Base-by-base conservation (phyloP, 1,140 invertebrate species). In the Lordiphosa mommai region DNA sequence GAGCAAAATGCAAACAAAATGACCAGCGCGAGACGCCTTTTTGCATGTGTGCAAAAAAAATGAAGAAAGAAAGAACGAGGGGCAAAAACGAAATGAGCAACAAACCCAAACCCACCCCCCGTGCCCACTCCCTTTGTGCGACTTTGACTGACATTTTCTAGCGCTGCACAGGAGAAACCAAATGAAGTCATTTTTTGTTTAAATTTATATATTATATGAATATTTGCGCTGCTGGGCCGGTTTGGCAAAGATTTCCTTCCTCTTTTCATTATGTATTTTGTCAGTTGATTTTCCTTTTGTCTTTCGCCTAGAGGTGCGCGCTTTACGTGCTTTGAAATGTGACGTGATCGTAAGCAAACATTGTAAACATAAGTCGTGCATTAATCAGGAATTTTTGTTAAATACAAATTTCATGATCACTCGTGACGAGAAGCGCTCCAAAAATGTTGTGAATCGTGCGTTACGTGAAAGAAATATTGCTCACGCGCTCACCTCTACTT, bases 1-100 rank as follows among this genome's bases (percentile, higher is more conserved):
- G 53, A 79, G 57, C 50, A 61, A 68, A 73, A 63, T 37, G 55
- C 69, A 77, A 77, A 79, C 68, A 80, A 79, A 68, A 77, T 79
- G 57, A 51, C 59, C 38, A 80, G 37, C 57, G 68, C 57, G 71
- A 68, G 76, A 67, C 71, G 76, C 74, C 65, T 80, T 57, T 50
- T 57, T 48, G 16, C 27, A 58, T 43, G 64, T 58, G 64, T 68
- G 64, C 46, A 36, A 67, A 67, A 67, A 59, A 38, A n/a, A n/a
- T n/a, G 20, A 37, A 13, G 13, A 44, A 66, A 63, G 56, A 52
- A 61, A 66, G 55, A 52, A 66, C 65, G 65, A 65, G 55, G 49
- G 41, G 44, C 44, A 50, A 49, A 29, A 61, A 65, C 33, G 44
- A 66, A 66, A 66, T 66, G 63, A 66, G 63, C 61, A 66, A 66